Evolutionary conservation across 2,113 vertebrate genomes (phyloP).

Genomic region (Chamaetylas fuelleborni): DNA sequence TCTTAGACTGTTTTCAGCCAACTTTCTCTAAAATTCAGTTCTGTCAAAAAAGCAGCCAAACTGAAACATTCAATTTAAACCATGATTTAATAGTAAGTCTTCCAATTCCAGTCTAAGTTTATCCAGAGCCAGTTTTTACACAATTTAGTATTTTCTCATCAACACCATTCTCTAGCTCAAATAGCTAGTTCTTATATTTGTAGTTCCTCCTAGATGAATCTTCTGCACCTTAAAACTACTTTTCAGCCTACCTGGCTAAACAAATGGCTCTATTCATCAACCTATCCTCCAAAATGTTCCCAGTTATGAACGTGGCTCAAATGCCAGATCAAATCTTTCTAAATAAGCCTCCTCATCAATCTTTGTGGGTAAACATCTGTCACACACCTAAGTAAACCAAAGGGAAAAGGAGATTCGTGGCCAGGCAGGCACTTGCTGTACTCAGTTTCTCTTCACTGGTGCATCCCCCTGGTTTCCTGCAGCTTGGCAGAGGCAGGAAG

Average conservation of each 20-base stretch:
- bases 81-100: not conserved
- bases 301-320: not conserved
- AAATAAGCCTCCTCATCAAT: conserved; percentile 41
- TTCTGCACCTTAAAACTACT: not conserved
- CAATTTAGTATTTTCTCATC: not conserved
- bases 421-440: not conserved
- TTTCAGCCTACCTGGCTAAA: not conserved
- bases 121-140: not conserved
- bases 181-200: not conserved
- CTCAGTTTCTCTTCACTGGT: not conserved
- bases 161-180: not conserved
- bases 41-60: not conserved
- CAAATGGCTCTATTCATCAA: conserved; percentile 6
- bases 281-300: not conserved
- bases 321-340: conserved; percentile 29
- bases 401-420: not conserved
- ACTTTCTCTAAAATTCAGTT: not conserved
- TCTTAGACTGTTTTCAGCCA: not conserved
- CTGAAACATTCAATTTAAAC: not conserved
- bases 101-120: not conserved
- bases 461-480: not conserved
- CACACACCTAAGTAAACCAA: not conserved
- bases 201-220: not conserved
- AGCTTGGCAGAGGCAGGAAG: not conserved
- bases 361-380: conserved; percentile 11